phyloP scores from a whole-genome alignment of 2,888 invertebrate genomes.

The Epistrophella euchroma region DNA sequence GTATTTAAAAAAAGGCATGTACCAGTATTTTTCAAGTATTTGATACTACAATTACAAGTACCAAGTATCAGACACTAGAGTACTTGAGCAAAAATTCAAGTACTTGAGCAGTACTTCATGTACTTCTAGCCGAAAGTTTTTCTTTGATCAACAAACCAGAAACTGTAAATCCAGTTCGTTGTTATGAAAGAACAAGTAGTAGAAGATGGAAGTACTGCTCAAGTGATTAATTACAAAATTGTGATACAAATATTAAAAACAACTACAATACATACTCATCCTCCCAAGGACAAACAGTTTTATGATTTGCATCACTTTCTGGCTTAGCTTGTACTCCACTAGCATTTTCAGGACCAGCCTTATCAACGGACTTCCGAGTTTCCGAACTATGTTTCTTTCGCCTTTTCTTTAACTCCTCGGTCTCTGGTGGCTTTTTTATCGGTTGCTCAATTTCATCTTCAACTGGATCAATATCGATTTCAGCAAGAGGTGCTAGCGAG shows the following conservation, averaged over 20 bases:
- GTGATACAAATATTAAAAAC: neutral
- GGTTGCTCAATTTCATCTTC: constrained; percentile 85
- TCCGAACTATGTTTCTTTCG: constrained; percentile 81
- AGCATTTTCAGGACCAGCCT: constrained; percentile 78
- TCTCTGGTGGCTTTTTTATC: constrained; percentile 59
- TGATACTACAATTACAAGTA: too few species aligned
- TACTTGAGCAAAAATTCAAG: too few species aligned
- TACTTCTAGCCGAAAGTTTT: too few species aligned
- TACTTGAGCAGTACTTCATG: too few species aligned
- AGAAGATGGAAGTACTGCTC: too few species aligned
- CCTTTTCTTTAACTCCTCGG: constrained; percentile 78
- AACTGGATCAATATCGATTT: constrained; percentile 88
- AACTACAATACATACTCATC: constrained; percentile 91
- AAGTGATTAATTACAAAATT: too few species aligned
- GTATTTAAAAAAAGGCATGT: too few species aligned
- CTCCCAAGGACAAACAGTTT: constrained; percentile 97
- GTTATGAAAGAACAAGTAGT: too few species aligned
- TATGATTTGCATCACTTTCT: constrained; percentile 85
- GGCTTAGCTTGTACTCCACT: constrained; percentile 44
- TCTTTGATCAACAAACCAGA: too few species aligned
- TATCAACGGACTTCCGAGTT: constrained; percentile 78
- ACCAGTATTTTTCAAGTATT: too few species aligned
- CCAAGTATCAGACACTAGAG: too few species aligned
- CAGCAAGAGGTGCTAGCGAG: constrained; percentile 88
- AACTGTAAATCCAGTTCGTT: too few species aligned